Evolutionary conservation across 2,888 invertebrate species (phyloP).

Genomic region (Pandemis heparana): DNA sequence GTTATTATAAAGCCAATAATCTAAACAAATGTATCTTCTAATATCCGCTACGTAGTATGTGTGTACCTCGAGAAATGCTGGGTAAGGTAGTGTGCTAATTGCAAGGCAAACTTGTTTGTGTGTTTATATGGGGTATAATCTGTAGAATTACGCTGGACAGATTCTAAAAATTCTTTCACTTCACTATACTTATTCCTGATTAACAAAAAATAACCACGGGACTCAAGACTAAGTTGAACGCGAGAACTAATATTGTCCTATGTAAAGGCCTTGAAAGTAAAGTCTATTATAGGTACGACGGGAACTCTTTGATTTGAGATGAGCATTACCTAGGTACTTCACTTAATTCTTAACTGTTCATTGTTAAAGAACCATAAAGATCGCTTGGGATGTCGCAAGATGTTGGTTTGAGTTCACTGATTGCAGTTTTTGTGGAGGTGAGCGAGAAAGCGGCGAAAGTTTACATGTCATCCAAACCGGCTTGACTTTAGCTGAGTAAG

Average conservation of each 20-base stretch:
- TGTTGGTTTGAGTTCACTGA: constrained; percentile 49
- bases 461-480: constrained; percentile 65
- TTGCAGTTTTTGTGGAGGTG: constrained; percentile 70
- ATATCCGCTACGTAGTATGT: too few relatives aligned
- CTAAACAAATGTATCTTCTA: too few relatives aligned
- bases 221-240: too few relatives aligned
- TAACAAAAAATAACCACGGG: too few relatives aligned
- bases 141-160: too few relatives aligned
- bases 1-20: too few relatives aligned
- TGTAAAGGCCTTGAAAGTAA: background rate
- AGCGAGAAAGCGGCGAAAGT: constrained; percentile 81
- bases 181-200: too few relatives aligned
- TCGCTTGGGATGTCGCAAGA: background rate
- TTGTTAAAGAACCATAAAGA: constrained; percentile 17
- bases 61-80: too few relatives aligned
- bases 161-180: too few relatives aligned
- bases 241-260: background rate
- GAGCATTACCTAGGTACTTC: background rate
- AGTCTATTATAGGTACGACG: background rate
- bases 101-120: too few relatives aligned
- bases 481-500: constrained; percentile 46
- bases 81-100: too few relatives aligned
- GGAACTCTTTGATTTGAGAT: background rate
- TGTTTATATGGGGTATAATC: too few relatives aligned
- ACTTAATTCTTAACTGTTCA: background rate